Percentiles rank a stretch among this genome's conserved stretches.
These are phyloP conservation scores for Pangasius macronema DNA, from an alignment of 2,797 vertebrate species.

Conservation along the genomic window DNA sequence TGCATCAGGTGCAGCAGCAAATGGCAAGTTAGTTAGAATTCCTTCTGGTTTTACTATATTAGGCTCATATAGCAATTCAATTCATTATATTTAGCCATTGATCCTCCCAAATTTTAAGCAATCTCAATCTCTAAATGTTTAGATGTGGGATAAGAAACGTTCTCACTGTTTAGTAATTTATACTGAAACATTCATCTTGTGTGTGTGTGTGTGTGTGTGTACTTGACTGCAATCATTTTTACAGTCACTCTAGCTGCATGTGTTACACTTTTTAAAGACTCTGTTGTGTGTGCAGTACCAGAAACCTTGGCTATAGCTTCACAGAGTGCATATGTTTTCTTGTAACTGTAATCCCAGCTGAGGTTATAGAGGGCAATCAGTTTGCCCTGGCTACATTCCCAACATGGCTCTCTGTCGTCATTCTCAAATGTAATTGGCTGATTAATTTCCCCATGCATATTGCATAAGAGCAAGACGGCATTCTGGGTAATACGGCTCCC, in stretches of 20 bases:
- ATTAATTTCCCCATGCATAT: constrained; percentile 46
- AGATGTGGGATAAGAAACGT: not conserved
- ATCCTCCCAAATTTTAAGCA: too few species aligned
- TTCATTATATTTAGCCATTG: too few species aligned
- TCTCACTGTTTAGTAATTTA: not conserved
- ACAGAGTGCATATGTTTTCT: not conserved
- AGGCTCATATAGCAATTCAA: too few species aligned
- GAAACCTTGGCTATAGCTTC: not conserved
- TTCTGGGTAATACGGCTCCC: constrained; percentile 18
- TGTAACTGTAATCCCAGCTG: constrained; percentile 9
- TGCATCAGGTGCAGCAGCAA: too few species aligned
- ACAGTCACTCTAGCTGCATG: not conserved
- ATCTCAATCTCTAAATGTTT: not conserved
- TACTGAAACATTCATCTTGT: not conserved
- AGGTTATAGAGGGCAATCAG: not conserved
- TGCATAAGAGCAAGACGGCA: constrained; percentile 23
- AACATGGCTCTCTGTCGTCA: constrained; percentile 20
- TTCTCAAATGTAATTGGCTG: constrained; percentile 40
- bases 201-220: not conserved
- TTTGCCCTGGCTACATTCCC: not conserved
- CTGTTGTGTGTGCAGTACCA: not conserved
- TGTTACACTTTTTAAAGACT: not conserved
- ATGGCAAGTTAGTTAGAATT: too few species aligned
- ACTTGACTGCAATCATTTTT: not conserved
- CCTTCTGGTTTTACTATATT: too few species aligned